Base-by-base conservation (phyloP, 1,140 invertebrate genomes). In the Copidosoma floridanum region DNA sequence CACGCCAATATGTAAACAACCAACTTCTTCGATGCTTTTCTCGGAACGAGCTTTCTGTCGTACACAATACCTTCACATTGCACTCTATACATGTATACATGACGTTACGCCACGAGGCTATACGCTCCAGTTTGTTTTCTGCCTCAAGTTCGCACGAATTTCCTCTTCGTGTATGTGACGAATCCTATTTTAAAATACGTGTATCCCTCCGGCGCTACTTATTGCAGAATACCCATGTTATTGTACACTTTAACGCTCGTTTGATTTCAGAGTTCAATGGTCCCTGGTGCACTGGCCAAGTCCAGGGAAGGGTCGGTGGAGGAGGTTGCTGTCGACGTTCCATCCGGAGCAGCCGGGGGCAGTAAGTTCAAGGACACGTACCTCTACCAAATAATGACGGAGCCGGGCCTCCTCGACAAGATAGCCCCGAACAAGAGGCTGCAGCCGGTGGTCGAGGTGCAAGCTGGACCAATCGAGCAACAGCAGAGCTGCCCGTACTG, bases 351-450 rank as follows among this genome's bases (percentile, higher is more conserved):
- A 8, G 18, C 6, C n/a, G 24, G 24, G 14, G 55, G 47, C 12
- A 57, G 67, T 3, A 70, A 65, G 14, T 61, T 72, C 10, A 71
- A 75, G 44, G 63, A 72, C 12, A 75, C 75, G 4, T 71, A 71
- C 24, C 68, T 78, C 2, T 78, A 76, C n/a, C 69, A 76, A 37
- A 71, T 77, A 12, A 74, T 77, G 68, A 77, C 74, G 0, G 74
- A 78, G 58, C 72, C 75, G 0, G 58, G 67, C 2, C 75, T 77
- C 51, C 21, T 73, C 5, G 65, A 69, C 0, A 75, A 62, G 29
- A 61, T 74, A 4, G 26, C 23, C 4, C 23, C 11, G 8, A 27
- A 43, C 2, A 43, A 67, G 65, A 41, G 38, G 21, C 10, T n/a
- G 4, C 18, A 29, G 7, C 70, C 62, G 24, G 53, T 59, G 8